These are phyloP conservation scores for Microcebus griseorufus DNA, from an alignment of 2,113 vertebrate genomes.

Conservation along the genomic window DNA sequence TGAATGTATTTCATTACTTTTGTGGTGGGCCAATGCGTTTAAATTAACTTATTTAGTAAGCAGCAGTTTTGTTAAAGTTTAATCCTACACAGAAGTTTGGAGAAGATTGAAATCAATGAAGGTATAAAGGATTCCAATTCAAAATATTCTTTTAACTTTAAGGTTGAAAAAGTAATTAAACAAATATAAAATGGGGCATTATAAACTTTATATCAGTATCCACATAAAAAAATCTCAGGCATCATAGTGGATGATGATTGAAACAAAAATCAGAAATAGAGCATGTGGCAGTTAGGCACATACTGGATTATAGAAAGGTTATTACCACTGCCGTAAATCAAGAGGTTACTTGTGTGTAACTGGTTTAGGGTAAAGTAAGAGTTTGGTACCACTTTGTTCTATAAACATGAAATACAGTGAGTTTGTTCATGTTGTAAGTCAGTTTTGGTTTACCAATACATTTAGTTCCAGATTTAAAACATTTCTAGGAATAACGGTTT, in stretches of 20 bases:
- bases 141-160: neutral
- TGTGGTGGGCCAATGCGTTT: neutral
- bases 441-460: neutral
- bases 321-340: neutral
- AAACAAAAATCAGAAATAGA: neutral
- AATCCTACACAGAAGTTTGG: neutral
- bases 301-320: too few relatives aligned
- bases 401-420: neutral
- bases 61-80: neutral
- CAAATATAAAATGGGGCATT: neutral
- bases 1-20: neutral
- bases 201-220: neutral
- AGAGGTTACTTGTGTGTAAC: neutral
- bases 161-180: neutral
- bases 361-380: neutral
- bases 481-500: neutral
- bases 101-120: neutral
- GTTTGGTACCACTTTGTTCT: neutral
- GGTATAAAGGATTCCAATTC: neutral
- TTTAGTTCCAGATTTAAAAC: neutral
- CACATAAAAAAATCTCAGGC: slow-evolving; percentile 81
- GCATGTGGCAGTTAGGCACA: too few relatives aligned
- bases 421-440: neutral
- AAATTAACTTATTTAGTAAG: neutral
- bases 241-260: neutral